phyloP scores from a whole-genome alignment of 2,113 vertebrate species.

The Eretmochelys imbricata region DNA sequence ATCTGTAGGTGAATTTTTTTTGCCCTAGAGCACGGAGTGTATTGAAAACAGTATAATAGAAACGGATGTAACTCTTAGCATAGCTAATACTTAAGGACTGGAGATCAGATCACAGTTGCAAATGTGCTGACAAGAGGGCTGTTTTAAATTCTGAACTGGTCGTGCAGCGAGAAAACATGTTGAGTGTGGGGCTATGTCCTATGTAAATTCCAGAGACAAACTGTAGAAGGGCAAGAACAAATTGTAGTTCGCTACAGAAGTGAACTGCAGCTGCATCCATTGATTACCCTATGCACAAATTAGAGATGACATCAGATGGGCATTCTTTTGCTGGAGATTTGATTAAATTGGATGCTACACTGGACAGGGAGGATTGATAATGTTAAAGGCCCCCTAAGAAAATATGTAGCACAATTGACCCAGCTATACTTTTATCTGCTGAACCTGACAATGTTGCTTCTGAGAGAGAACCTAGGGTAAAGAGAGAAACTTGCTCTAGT shows the following conservation, averaged over 20 bases:
- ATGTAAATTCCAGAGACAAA: background rate
- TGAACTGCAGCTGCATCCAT: conserved; percentile 34
- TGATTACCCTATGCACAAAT: conserved; percentile 27
- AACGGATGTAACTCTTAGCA: background rate
- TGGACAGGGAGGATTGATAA: conserved; percentile 22
- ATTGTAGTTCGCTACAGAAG: background rate
- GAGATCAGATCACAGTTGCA: background rate
- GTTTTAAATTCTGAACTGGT: background rate
- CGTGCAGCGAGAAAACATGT: background rate
- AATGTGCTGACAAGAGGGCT: background rate
- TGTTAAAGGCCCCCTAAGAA: conserved; percentile 29
- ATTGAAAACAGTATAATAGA: background rate
- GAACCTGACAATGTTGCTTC: conserved; percentile 7
- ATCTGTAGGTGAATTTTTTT: conserved; percentile 14
- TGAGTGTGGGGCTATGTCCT: background rate
- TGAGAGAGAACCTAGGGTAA: conserved; percentile 26
- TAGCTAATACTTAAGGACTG: background rate
- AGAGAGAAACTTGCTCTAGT: background rate
- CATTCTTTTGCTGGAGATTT: conserved; percentile 24
- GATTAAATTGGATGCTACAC: conserved; percentile 35
- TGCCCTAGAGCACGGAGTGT: background rate
- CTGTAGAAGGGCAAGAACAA: conserved; percentile 16
- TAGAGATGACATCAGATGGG: conserved; percentile 57
- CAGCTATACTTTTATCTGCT: conserved; percentile 20
- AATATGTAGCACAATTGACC: background rate